Percentiles rank a stretch among this genome's conserved stretches.
Evolutionary conservation across 2,888 invertebrate species (phyloP).

Genomic region (Lepidocyrtinus sp.): DNA sequence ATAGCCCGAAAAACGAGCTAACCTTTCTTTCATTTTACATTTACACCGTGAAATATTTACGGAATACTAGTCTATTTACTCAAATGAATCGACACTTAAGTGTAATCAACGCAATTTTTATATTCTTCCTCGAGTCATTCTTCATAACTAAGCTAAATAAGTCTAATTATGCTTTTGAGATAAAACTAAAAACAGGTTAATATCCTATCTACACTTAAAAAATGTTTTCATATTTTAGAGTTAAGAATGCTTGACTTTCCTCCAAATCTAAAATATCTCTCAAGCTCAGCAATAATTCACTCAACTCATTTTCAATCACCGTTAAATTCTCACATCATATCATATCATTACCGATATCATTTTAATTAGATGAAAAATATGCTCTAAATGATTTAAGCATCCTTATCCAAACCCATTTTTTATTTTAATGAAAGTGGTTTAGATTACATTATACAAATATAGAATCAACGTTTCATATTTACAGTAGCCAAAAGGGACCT

Average conservation of each 20-base stretch:
- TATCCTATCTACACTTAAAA: not conserved
- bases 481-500: too few species aligned
- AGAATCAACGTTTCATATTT: too few species aligned
- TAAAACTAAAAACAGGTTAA: not conserved
- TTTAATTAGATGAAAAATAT: not conserved
- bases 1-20: not conserved
- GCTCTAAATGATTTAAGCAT: conserved; percentile 2
- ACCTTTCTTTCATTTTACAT: too few species aligned
- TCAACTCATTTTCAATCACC: not conserved
- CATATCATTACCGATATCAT: conserved; percentile 4
- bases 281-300: not conserved
- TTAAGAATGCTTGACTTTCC: not conserved
- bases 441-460: not conserved
- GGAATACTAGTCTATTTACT: not conserved
- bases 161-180: not conserved
- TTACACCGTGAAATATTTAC: not conserved
- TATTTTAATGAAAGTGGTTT: not conserved
- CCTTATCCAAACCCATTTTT: not conserved
- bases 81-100: not conserved
- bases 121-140: not conserved
- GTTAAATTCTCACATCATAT: not conserved
- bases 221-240: not conserved
- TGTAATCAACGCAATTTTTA: not conserved
- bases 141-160: not conserved
- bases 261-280: not conserved